Evolutionary conservation across 1,140 invertebrate genomes (phyloP).

Genomic region (Neocloeon triangulifer): DNA sequence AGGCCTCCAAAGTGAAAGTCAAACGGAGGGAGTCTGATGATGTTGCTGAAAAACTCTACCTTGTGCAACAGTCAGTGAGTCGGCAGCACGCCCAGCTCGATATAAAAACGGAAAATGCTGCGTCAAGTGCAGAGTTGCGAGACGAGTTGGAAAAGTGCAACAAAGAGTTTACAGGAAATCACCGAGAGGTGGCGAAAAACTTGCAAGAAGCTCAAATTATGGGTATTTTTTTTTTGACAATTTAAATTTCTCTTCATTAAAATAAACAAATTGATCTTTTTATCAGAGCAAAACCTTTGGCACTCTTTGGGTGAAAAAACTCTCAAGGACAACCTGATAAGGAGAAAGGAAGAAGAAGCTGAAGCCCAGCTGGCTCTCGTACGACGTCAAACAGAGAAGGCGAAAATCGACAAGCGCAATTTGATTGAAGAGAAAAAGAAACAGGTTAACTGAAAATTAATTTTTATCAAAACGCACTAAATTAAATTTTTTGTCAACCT

Average conservation of each 20-base stretch:
- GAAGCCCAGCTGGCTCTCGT: slow-evolving; percentile 21
- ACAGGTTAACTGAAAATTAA: slow-evolving; percentile 13
- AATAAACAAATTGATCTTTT: too few species aligned
- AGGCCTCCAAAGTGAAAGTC: too few species aligned
- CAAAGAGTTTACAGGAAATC: too few species aligned
- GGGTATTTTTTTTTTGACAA: too few species aligned
- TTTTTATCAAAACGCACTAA: neutral
- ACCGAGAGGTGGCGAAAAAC: too few species aligned
- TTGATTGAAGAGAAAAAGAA: slow-evolving; percentile 23
- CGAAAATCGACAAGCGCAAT: slow-evolving; percentile 19
- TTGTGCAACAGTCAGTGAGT: neutral
- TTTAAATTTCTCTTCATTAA: too few species aligned
- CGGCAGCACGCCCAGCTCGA: neutral
- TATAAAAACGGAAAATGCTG: neutral
- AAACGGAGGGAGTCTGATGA: too few species aligned
- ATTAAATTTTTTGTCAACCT: neutral
- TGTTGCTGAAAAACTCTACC: too few species aligned
- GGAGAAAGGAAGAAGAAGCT: slow-evolving; percentile 24
- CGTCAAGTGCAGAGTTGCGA: slow-evolving; percentile 10
- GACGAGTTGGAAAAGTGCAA: slow-evolving; percentile 7
- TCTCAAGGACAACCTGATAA: too few species aligned
- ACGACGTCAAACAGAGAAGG: slow-evolving; percentile 24
- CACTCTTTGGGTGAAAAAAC: too few species aligned
- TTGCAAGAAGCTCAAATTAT: too few species aligned
- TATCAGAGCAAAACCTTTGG: too few species aligned